A percentile compares a stretch with the other conserved stretches of the same genome.
Conservation (phyloP, 2,888 invertebrate genomes). For the Caprella mutica region DNA sequence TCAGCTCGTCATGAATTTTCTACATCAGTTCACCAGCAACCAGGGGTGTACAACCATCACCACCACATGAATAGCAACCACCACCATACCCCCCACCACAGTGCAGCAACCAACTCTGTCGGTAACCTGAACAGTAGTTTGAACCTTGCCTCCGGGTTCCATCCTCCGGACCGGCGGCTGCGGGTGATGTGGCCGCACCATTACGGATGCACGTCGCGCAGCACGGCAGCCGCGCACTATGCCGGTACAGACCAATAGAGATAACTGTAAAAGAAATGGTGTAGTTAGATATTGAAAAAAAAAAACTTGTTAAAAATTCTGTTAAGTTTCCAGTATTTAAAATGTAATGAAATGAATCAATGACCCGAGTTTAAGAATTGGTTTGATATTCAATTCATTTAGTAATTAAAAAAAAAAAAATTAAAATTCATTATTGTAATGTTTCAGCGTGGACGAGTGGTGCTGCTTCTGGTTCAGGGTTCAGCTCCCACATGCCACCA, state of each 20-base stretch:
- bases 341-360: no score
- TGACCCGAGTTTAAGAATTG: no score
- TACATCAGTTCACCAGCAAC: not conserved
- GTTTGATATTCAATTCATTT: no score
- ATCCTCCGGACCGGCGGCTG: not conserved
- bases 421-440: not conserved
- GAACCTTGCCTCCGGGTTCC: not conserved
- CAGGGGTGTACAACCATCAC: not conserved
- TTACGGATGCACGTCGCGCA: not conserved
- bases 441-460: not conserved
- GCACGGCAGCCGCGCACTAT: slow-evolving; percentile 1
- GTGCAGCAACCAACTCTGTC: not conserved
- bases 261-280: no score
- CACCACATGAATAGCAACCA: not conserved
- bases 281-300: no score
- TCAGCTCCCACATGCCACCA: slow-evolving; percentile 1
- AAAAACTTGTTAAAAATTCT: no score
- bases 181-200: not conserved
- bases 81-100: slow-evolving; percentile 6
- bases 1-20: not conserved
- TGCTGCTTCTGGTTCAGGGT: not conserved
- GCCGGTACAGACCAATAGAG: no score
- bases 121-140: not conserved
- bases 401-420: no score
- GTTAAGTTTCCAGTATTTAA: no score